Base-by-base conservation (phyloP, 2,888 invertebrate species). In the Drosophila kuntzei region DNA sequence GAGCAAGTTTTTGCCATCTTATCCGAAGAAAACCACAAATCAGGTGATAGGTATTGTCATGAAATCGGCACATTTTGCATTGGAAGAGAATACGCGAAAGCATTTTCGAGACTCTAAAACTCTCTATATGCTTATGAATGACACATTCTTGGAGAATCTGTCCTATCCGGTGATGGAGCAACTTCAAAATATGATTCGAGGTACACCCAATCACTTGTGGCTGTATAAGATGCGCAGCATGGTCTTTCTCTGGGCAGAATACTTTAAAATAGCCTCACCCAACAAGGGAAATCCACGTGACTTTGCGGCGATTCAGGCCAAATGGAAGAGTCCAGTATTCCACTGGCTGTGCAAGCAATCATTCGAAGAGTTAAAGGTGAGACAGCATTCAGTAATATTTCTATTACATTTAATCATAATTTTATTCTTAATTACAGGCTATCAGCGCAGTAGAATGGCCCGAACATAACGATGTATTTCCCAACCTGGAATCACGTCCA, bases 311-410 rank as follows among this genome's bases (percentile, higher is more conserved):
- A 44, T 75, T 16, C 14, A 12, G 3, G 8, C 2, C 0, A 37
- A 22, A 5, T 82, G 82, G 81, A 62, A 55, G 12, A 61, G 54
- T 44, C 74, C 75, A 0, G 20, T 72, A 12, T 87, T 84, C 20
- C 82, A 82, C 32, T 83, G 80, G 87, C 36, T 82, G 11, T 76
- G 77, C 29, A 77, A 65, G 18, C 71, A 79, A 51, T 76, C 85
- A 6, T 77, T 77, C 2, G 55, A 72, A 22, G 75, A 84, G 51
- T 51, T 87, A 9, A 81, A 87, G 76, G 86, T 87, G 18, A 20
- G n/a, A 3, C 5, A 14, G 0, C 5, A 22, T 27, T 8, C 2
- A 1, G 2, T n/a, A 29, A 27, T 25, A 16, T 16, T 12, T 55
- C 11, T 12, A n/a, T 18, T 55, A n/a, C 14, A 20, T 7, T 46